Base-by-base conservation (phyloP, 1,140 invertebrate genomes). In the Prorops nasuta region DNA sequence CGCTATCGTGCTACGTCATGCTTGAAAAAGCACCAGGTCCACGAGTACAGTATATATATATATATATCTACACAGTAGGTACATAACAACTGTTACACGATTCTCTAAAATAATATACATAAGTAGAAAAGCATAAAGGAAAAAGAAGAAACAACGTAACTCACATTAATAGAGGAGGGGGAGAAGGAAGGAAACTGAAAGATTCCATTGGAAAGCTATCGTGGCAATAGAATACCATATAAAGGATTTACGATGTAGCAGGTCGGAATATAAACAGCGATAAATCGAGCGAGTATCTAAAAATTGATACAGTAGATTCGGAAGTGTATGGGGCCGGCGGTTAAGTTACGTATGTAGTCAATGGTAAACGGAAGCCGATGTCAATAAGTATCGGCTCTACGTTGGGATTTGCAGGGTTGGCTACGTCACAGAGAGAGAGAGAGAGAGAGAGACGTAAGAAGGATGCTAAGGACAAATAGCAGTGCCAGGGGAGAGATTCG, bases 361-460 rank as follows among this genome's bases (percentile, higher is more conserved):
- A 74, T 64, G 63, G 66, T 58, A 62, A 69, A 54, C 72, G 71
- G 71, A 75, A 72, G 46, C 65, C 50, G 58, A 66, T 71, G 72
- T 74, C 67, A 66, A 74, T 75, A 74, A 69, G 66, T 69, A 74
- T 73, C 58, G 62, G 35, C 58, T 54, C 54, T 63, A 54, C 51
- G 61, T 57, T 58, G 49, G 51, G 40, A 63, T 65, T 56, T 37
- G 41, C 32, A 43, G 21, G 43, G 36, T 15, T 31, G 31, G 28
- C n/a, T n/a, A n/a, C 28, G 9, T 34, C 15, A 12, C 21, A 49
- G 51, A 31, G 44, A 19, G 45, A 40, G n/a, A 31, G 16, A 38
- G 22, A 15, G 47, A 36, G 16, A 28, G 36, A 28, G 45, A 42
- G 36, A 49, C 39, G 35, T 14, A 22, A 36, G 16, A 9, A 9